Base-by-base conservation (phyloP, 2,113 vertebrate species). In the Lophotis ruficrista region DNA sequence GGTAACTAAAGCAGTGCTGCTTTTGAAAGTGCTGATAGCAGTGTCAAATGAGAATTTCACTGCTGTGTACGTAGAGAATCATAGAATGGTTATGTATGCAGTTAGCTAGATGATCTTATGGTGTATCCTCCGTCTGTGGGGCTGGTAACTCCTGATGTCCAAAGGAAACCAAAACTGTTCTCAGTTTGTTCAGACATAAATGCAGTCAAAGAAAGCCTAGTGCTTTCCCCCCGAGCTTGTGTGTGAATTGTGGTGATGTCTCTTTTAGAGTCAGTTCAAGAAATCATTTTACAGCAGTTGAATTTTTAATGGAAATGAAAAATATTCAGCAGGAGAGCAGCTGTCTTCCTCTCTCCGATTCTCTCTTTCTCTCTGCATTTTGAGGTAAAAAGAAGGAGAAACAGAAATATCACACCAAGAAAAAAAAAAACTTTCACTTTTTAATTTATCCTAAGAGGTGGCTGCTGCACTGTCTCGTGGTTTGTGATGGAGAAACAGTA, bases 301-400 rank as follows among this genome's bases (percentile, higher is more conserved):
- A 94, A 95, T 94, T 84, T 96, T 95, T 96, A 87, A 94, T 93
- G 62, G 78, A 45, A 90, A 78, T 83, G 53, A 76, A 86, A 95
- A 71, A 45, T 68, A 65, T 87, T 78, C 65, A 73, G 69, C 70
- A 58, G 80, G 45, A 93, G 78, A 89, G 45, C 64, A 83, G 54
- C 83, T 80, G 37, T 79, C 73, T 92, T 24, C 24, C 47, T 77
- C 56, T 77, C n/a, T 83, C 76, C 77, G 14, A 12, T 96, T 85
- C 38, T 87, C 80, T 83, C 24, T 83, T 64, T 83, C 51, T 51
- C 20, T 43, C 37, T 72, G 23, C 41, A 43, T 90, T 89, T 72
- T 88, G 75, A 85, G 62, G 54, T 79, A 54, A 83, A 90, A 94
- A 88, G 37, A 79, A 68, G 43, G 38, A 65, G 89, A 95, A 27